Evolutionary conservation across 1,140 invertebrate genomes (phyloP).

Genomic region (Drosophila lini): DNA sequence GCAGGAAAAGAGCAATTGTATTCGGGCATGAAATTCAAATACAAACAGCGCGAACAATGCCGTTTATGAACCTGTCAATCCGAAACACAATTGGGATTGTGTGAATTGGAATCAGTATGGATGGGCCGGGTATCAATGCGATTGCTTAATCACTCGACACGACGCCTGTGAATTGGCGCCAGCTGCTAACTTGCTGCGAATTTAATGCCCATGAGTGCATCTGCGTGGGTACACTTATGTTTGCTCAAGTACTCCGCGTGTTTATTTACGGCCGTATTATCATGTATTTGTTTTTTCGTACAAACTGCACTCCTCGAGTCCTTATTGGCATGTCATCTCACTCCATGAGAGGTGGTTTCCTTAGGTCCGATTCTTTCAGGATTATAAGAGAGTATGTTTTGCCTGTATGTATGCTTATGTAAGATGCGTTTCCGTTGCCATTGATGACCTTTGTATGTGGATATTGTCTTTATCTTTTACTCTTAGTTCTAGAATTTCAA

Average conservation of each 20-base stretch:
- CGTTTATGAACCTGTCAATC: slow-evolving; percentile 82
- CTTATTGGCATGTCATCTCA: slow-evolving; percentile 5
- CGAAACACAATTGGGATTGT: slow-evolving; percentile 76
- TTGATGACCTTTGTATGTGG: slow-evolving; percentile 3
- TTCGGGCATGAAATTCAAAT: slow-evolving; percentile 79
- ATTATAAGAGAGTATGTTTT: not conserved
- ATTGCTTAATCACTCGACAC: slow-evolving; percentile 74
- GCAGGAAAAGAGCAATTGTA: slow-evolving; percentile 77
- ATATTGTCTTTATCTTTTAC: not conserved
- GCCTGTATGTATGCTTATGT: slow-evolving; percentile 16
- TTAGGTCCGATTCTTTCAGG: not conserved
- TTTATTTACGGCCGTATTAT: slow-evolving; percentile 20
- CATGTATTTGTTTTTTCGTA: slow-evolving; percentile 22
- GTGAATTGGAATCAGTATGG: slow-evolving; percentile 58
- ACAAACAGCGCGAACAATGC: slow-evolving; percentile 77
- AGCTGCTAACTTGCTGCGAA: slow-evolving; percentile 69
- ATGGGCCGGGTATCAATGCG: slow-evolving; percentile 60
- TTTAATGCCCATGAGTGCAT: slow-evolving; percentile 56
- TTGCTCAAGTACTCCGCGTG: slow-evolving; percentile 30
- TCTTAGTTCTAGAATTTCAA: not conserved
- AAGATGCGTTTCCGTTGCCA: slow-evolving; percentile 27
- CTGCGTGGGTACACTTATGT: slow-evolving; percentile 39
- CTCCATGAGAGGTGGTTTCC: slow-evolving; percentile 3
- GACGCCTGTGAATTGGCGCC: slow-evolving; percentile 67
- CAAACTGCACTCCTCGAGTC: slow-evolving; percentile 17